Percentiles rank a stretch among this genome's conserved stretches.
Conservation (phyloP, 2,888 invertebrate species). For the Phyto melanocephala region DNA sequence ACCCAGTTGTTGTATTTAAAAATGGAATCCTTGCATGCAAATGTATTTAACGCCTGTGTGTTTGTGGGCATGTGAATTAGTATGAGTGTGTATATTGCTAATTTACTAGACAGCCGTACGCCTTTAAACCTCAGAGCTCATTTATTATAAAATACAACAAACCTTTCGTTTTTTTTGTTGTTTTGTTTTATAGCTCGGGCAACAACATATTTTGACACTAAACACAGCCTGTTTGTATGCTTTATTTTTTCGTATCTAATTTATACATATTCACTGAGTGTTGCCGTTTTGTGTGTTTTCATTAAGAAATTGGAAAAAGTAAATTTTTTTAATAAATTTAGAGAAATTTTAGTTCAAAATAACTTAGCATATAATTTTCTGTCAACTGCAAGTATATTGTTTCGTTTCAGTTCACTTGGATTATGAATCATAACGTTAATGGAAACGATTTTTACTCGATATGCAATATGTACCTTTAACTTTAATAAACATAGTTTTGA, state of each 20-base stretch:
- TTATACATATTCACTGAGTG: too few species aligned
- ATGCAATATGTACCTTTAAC: too few species aligned
- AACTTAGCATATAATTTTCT: too few species aligned
- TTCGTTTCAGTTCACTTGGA: too few species aligned
- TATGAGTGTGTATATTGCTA: conserved; percentile 71
- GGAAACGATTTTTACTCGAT: too few species aligned
- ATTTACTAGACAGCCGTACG: conserved; percentile 78
- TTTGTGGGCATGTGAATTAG: conserved; percentile 21
- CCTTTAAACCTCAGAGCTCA: conserved; percentile 77
- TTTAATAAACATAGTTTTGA: too few species aligned
- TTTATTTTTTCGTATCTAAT: conserved; percentile 1
- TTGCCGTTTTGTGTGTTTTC: too few species aligned
- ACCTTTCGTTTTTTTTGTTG: conserved; percentile 15
- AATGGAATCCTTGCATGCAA: not conserved
- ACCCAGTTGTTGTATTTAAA: not conserved
- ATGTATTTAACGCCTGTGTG: conserved; percentile 9
- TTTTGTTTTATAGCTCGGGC: conserved; percentile 13
- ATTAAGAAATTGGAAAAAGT: too few species aligned
- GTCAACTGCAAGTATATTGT: too few species aligned
- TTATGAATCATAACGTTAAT: too few species aligned
- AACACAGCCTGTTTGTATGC: conserved; percentile 34
- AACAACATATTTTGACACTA: conserved; percentile 55
- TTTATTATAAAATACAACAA: conserved; percentile 74
- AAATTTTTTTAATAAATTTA: too few species aligned
- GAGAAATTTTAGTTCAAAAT: too few species aligned